These are phyloP conservation scores for Netelia inedita DNA, from an alignment of 2,888 invertebrate species.

Conservation along the genomic window DNA sequence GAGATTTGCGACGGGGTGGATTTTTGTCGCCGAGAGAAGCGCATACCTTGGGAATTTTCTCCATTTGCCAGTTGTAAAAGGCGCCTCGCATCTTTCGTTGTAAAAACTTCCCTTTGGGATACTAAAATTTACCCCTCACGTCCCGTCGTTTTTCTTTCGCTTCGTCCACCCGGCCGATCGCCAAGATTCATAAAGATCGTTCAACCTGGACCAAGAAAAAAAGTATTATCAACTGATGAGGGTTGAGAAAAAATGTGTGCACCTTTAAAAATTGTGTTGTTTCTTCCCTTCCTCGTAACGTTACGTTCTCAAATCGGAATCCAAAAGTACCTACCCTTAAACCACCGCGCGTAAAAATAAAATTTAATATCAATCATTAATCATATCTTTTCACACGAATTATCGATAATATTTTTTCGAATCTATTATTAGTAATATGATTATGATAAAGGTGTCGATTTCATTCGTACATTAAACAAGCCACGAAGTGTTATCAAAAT, in stretches of 20 bases:
- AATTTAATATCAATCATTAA: neutral
- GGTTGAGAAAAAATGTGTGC: slow-evolving; percentile 36
- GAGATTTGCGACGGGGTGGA: slow-evolving; percentile 75
- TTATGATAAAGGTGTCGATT: slow-evolving; percentile 31
- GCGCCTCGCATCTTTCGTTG: slow-evolving; percentile 52
- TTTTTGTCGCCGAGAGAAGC: slow-evolving; percentile 23
- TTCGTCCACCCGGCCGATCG: slow-evolving; percentile 47
- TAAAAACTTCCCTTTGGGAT: slow-evolving; percentile 52
- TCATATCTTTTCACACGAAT: neutral
- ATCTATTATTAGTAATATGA: neutral
- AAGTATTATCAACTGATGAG: slow-evolving; percentile 24
- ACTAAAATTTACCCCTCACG: slow-evolving; percentile 2
- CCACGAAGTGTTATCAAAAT: slow-evolving; percentile 19
- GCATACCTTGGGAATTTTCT: slow-evolving; percentile 71
- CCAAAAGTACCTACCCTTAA: slow-evolving; percentile 16
- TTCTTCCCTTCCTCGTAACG: neutral
- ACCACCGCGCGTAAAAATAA: slow-evolving; percentile 18
- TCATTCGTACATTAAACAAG: slow-evolving; percentile 37
- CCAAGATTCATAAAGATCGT: slow-evolving; percentile 53
- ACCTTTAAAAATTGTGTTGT: slow-evolving; percentile 14
- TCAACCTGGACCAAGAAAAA: slow-evolving; percentile 34
- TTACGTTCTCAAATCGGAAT: slow-evolving; percentile 17
- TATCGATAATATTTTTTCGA: neutral
- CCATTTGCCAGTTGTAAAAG: slow-evolving; percentile 3
- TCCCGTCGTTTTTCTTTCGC: slow-evolving; percentile 49